phyloP scores from a whole-genome alignment of 2,888 invertebrate species.

The Caenorhabditis sp. region DNA sequence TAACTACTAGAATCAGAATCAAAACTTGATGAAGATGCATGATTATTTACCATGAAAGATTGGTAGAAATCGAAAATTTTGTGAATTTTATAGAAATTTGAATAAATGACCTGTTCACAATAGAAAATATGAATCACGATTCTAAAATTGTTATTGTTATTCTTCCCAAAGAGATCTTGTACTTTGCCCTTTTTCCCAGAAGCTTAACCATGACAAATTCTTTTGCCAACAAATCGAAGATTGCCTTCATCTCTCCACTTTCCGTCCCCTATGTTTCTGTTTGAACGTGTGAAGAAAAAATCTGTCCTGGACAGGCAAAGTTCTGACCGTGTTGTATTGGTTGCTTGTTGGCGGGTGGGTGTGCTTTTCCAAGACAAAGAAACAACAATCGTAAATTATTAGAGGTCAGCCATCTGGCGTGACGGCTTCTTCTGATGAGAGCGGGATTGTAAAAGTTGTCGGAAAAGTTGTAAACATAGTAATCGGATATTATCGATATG shows the following conservation, averaged over 20 bases:
- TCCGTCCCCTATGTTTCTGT: not conserved
- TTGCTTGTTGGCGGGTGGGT: not conserved
- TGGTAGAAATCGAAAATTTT: not conserved
- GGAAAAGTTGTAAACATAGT: not conserved
- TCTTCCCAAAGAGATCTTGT: no score
- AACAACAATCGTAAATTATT: slow-evolving; percentile 13
- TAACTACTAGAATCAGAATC: not conserved
- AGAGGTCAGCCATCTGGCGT: slow-evolving; percentile 7
- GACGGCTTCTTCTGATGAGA: not conserved
- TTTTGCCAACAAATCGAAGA: no score
- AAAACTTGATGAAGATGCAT: not conserved
- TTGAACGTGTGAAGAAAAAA: slow-evolving; percentile 9
- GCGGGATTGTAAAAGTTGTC: not conserved
- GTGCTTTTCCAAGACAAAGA: slow-evolving; percentile 20
- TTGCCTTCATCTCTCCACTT: not conserved
- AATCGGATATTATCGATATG: not conserved
- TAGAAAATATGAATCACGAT: not conserved
- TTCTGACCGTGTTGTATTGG: slow-evolving; percentile 33
- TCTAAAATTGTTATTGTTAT: not conserved
- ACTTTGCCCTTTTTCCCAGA: not conserved
- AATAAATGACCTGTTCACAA: no score
- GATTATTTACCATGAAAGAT: not conserved
- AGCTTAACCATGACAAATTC: not conserved
- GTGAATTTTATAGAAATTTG: not conserved
- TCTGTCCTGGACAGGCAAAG: slow-evolving; percentile 48